Conservation (phyloP, 1,140 invertebrate species). For the Drosophila aff. region DNA sequence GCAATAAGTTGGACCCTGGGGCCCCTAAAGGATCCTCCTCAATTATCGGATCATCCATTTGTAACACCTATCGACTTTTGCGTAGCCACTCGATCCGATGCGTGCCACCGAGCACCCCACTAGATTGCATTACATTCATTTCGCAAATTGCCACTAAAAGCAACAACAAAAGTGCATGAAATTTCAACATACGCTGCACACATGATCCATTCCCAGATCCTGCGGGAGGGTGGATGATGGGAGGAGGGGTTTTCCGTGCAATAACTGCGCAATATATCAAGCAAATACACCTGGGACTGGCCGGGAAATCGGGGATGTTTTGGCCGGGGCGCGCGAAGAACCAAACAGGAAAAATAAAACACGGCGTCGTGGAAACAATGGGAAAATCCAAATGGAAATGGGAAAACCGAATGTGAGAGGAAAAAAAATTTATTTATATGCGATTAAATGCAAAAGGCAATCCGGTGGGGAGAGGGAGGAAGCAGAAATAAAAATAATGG, state of each 20-base stretch:
- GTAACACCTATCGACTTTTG: slow-evolving; percentile 13
- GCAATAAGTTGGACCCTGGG: not conserved
- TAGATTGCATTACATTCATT: slow-evolving; percentile 73
- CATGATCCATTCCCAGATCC: slow-evolving; percentile 74
- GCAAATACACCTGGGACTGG: slow-evolving; percentile 77
- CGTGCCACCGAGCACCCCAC: slow-evolving; percentile 56
- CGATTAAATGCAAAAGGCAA: slow-evolving; percentile 68
- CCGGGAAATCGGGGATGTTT: slow-evolving; percentile 62
- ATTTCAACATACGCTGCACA: slow-evolving; percentile 72
- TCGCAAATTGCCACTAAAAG: slow-evolving; percentile 36
- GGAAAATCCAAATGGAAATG: slow-evolving; percentile 68
- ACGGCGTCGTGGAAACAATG: slow-evolving; percentile 59
- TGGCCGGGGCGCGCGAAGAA: slow-evolving; percentile 44
- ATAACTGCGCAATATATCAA: slow-evolving; percentile 82
- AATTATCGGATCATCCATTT: slow-evolving; percentile 17
- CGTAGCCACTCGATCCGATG: slow-evolving; percentile 1
- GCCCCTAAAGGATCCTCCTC: slow-evolving; percentile 8
- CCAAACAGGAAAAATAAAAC: slow-evolving; percentile 41
- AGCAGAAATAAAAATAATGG: slow-evolving; percentile 72
- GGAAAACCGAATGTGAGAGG: slow-evolving; percentile 44
- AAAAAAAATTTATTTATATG: slow-evolving; percentile 72
- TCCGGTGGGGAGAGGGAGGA: slow-evolving; percentile 6
- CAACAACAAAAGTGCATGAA: slow-evolving; percentile 45
- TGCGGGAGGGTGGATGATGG: not conserved
- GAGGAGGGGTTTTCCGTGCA: slow-evolving; percentile 38